These are phyloP conservation scores for Cheilosia scutellata DNA, from an alignment of 2,888 invertebrate genomes.

Conservation along the genomic window DNA sequence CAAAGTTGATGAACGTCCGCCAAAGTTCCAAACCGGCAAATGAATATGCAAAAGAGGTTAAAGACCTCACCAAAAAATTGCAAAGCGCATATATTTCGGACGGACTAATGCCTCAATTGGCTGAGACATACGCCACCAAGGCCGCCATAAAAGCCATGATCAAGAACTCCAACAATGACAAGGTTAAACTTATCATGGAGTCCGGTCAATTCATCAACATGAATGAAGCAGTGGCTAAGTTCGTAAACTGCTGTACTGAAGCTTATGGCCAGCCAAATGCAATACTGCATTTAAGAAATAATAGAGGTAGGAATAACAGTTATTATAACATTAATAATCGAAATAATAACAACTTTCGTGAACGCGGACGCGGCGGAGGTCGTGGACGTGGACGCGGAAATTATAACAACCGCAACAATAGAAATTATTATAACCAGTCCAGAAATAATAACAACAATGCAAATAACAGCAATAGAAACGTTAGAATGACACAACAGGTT, in stretches of 20 bases:
- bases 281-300: too few species aligned
- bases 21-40: not conserved
- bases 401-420: slow-evolving; percentile 7
- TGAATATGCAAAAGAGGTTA: not conserved
- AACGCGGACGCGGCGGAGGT: slow-evolving; percentile 10
- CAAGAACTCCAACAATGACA: slow-evolving; percentile 6
- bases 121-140: slow-evolving; percentile 10
- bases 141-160: slow-evolving; percentile 5
- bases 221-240: slow-evolving; percentile 15
- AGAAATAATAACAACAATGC: not conserved
- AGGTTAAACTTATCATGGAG: slow-evolving; percentile 4
- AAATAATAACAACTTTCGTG: not conserved
- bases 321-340: not conserved
- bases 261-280: too few species aligned
- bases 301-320: not conserved
- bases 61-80: slow-evolving; percentile 2
- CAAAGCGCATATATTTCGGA: slow-evolving; percentile 15
- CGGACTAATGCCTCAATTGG: slow-evolving; percentile 11
- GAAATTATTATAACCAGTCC: slow-evolving; percentile 5
- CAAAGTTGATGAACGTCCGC: slow-evolving; percentile 12
- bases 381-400: slow-evolving; percentile 27
- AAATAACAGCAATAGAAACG: slow-evolving; percentile 16
- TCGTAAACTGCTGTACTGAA: not conserved
- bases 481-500: slow-evolving; percentile 9
- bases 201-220: slow-evolving; percentile 8